Percentiles rank a stretch among this genome's conserved stretches.
Evolutionary conservation across 2,888 invertebrate genomes (phyloP).

Genomic region (Dermolepida albohirtum): DNA sequence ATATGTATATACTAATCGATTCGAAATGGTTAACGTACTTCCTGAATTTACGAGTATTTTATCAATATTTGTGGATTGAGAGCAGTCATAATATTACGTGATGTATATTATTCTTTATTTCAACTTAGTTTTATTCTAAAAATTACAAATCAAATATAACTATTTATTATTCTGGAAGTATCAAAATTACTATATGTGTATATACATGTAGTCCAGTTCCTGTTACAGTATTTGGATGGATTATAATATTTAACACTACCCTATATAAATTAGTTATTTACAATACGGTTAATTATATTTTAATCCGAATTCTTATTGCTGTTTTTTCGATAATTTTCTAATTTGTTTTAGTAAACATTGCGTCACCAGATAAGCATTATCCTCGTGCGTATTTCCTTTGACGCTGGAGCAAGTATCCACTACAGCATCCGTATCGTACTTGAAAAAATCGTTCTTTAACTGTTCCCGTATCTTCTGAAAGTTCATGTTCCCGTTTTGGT

Average conservation of each 20-base stretch:
- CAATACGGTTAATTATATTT: conserved; percentile 7
- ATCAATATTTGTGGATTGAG: too few species aligned
- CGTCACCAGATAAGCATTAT: conserved; percentile 34
- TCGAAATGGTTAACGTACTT: too few species aligned
- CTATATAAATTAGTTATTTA: conserved; percentile 24
- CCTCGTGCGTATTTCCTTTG: conserved; percentile 37
- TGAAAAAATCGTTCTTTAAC: conserved; percentile 34
- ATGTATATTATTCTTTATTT: too few species aligned
- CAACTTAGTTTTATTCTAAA: too few species aligned
- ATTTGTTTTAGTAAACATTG: conserved; percentile 39
- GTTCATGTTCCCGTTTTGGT: conserved; percentile 33
- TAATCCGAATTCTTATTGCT: conserved; percentile 19
- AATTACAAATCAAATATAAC: too few species aligned
- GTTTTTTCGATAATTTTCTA: conserved; percentile 27
- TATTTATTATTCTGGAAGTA: too few species aligned
- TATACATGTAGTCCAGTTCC: too few species aligned
- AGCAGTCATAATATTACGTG: too few species aligned
- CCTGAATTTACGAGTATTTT: too few species aligned
- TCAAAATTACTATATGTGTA: too few species aligned
- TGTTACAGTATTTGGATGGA: too few species aligned
- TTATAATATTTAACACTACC: conserved; percentile 19
- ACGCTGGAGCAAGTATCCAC: conserved; percentile 30
- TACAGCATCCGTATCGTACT: conserved; percentile 28
- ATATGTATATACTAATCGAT: too few species aligned
- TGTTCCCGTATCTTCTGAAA: conserved; percentile 39